phyloP scores from a whole-genome alignment of 1,140 invertebrate genomes.

The Lepidurus packardi region DNA sequence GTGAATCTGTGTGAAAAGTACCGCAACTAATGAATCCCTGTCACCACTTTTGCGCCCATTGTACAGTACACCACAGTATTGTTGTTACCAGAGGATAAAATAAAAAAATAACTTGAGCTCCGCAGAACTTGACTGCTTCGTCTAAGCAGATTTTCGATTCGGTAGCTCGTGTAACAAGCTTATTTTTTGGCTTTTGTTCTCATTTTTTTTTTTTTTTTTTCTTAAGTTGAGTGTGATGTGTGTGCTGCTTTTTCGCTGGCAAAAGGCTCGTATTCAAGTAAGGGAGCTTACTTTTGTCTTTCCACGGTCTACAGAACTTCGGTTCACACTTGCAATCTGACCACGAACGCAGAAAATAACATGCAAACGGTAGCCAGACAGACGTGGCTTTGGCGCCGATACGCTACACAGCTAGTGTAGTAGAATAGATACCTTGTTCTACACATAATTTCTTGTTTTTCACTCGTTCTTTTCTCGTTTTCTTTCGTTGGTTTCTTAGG shows the following conservation, averaged over 20 bases:
- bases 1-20: neutral
- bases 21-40: neutral
- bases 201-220: too few relatives aligned
- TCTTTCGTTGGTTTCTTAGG: neutral
- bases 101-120: too few relatives aligned
- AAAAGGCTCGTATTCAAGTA: neutral
- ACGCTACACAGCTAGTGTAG: conserved; percentile 2
- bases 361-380: conserved; percentile 13
- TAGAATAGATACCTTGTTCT: neutral
- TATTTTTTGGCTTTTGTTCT: too few relatives aligned
- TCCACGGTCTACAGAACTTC: conserved; percentile 1
- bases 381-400: conserved; percentile 15
- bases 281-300: conserved; percentile 6
- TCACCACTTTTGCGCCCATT: neutral
- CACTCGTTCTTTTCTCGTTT: too few relatives aligned
- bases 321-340: conserved; percentile 17
- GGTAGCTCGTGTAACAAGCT: too few relatives aligned
- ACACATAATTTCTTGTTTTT: neutral
- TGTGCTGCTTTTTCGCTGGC: neutral
- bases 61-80: neutral
- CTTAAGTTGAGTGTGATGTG: neutral
- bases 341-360: neutral
- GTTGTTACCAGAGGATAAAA: neutral
- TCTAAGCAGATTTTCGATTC: neutral
- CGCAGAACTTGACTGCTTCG: neutral